Evolutionary conservation across 2,888 invertebrate genomes (phyloP).

Genomic region (Dyspetes luteomarginatus): DNA sequence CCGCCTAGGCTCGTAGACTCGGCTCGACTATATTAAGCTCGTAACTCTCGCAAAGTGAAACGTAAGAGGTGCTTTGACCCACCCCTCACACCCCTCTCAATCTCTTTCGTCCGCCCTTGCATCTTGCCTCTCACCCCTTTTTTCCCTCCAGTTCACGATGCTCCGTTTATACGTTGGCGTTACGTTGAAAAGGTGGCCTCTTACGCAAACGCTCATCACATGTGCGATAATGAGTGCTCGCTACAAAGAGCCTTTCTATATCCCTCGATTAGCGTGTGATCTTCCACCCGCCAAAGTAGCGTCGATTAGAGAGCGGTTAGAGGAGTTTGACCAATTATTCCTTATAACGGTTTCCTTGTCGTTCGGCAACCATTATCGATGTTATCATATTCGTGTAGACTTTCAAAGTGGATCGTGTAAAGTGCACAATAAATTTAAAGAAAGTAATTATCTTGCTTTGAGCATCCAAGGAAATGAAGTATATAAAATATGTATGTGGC

Average conservation of each 20-base stretch:
- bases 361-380: no score
- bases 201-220: conserved; percentile 60
- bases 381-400: no score
- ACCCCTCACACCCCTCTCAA: conserved; percentile 50
- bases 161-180: conserved; percentile 66
- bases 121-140: conserved; percentile 14
- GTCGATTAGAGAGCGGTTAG: no score
- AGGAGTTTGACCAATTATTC: no score
- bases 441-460: no score
- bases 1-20: conserved; percentile 69
- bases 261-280: conserved; percentile 32
- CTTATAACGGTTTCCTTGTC: no score
- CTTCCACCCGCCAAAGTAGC: conserved; percentile 6
- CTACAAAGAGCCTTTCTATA: conserved; percentile 6
- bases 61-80: conserved; percentile 73
- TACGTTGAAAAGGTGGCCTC: conserved; percentile 67
- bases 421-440: no score
- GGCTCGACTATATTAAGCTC: conserved; percentile 78
- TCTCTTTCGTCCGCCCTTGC: background rate
- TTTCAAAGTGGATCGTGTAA: no score
- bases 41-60: conserved; percentile 80
- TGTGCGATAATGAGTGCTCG: conserved; percentile 38
- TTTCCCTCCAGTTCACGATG: conserved; percentile 41
- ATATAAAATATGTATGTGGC: no score
- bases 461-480: no score